Conservation (phyloP, 2,888 invertebrate genomes). For the Campoplex capitator region DNA sequence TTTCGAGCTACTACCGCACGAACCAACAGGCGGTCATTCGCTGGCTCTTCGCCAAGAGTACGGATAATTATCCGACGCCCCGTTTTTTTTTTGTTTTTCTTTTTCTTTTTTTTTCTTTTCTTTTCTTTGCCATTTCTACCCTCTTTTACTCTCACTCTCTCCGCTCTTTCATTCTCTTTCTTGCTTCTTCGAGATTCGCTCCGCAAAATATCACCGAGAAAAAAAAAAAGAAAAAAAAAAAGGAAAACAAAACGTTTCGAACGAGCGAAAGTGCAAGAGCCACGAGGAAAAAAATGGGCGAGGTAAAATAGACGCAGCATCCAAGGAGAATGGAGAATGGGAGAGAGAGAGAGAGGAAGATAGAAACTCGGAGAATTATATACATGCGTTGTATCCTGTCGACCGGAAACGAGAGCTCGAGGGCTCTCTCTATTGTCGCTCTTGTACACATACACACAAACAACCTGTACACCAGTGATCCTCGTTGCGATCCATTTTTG, state of each 20-base stretch:
- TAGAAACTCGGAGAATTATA: slow-evolving; percentile 28
- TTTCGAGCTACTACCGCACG: slow-evolving; percentile 39
- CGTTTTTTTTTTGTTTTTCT: slow-evolving; percentile 2
- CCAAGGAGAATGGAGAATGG: slow-evolving; percentile 7
- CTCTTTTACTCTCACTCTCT: slow-evolving; percentile 9
- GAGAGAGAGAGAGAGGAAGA: slow-evolving; percentile 23
- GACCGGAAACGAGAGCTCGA: slow-evolving; percentile 59
- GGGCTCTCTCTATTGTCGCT: slow-evolving; percentile 51
- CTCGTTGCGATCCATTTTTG: slow-evolving; percentile 31
- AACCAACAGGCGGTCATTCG: slow-evolving; percentile 64
- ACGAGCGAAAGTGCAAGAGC: slow-evolving; percentile 32
- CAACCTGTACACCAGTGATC: slow-evolving; percentile 10
- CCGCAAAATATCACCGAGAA: slow-evolving; percentile 35
- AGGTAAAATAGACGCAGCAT: slow-evolving; percentile 7
- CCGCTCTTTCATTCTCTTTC: neutral
- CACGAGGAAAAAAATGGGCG: neutral
- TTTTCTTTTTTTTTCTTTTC: too few species aligned
- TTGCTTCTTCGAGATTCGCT: slow-evolving; percentile 22
- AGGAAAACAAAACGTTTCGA: slow-evolving; percentile 40
- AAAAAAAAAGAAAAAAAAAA: neutral
- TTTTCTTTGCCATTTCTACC: neutral
- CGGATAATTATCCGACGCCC: slow-evolving; percentile 60
- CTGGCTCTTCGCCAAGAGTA: slow-evolving; percentile 58
- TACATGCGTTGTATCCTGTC: slow-evolving; percentile 55
- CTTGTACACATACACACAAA: slow-evolving; percentile 14